Percentiles rank a stretch among this genome's conserved stretches.
These are phyloP conservation scores for Paramuricea clavata DNA, from an alignment of 92 coral and sea anemone genomes.

Conservation along the genomic window DNA sequence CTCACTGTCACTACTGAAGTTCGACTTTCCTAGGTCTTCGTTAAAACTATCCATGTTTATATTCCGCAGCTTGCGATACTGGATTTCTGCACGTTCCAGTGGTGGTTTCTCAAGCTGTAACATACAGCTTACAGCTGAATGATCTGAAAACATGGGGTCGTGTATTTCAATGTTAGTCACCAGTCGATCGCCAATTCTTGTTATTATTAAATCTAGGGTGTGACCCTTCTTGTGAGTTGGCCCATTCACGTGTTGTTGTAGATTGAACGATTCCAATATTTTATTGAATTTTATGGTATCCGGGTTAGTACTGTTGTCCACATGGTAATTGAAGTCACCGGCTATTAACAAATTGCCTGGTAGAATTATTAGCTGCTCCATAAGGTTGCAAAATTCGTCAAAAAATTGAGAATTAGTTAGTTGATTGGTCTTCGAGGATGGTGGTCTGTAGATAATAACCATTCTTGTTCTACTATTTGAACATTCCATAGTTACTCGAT, in stretches of 20 bases:
- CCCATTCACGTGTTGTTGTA: no score
- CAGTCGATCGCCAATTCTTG: background rate
- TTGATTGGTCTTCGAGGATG: background rate
- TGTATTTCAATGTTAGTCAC: conserved; percentile 42
- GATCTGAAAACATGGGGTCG: conserved; percentile 67
- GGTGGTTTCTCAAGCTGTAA: conserved; percentile 65
- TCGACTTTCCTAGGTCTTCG: conserved; percentile 38
- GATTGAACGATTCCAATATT: no score
- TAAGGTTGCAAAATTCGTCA: no score
- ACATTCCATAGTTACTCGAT: no score
- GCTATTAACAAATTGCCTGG: no score
- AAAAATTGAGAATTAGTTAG: no score
- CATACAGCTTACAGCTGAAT: conserved; percentile 65
- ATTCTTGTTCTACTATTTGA: no score
- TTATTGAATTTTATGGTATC: no score
- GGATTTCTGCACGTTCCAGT: conserved; percentile 51
- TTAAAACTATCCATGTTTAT: conserved; percentile 18
- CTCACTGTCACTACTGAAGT: background rate
- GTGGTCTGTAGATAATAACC: background rate
- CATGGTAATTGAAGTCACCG: no score
- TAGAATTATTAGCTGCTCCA: no score
- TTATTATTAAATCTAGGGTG: conserved; percentile 7
- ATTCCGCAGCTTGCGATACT: conserved; percentile 41
- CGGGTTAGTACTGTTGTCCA: no score
- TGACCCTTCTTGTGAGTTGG: no score